These are phyloP conservation scores for Spilosoma lubricipeda DNA, from an alignment of 2,888 invertebrate genomes.

Conservation along the genomic window DNA sequence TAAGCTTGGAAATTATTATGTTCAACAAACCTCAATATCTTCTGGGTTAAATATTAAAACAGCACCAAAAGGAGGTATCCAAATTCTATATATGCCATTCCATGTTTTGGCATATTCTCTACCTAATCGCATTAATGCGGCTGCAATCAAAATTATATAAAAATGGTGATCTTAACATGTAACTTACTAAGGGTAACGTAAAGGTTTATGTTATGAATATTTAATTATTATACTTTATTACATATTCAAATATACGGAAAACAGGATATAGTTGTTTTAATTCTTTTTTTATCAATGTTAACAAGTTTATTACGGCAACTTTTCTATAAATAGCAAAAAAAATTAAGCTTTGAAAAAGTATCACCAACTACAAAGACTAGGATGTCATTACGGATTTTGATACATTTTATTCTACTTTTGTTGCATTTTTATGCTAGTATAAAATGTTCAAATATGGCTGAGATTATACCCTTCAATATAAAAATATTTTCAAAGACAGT, in stretches of 20 bases:
- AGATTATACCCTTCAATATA: no score
- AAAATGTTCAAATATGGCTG: background rate
- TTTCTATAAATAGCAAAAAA: background rate
- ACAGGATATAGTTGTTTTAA: background rate
- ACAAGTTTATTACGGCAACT: background rate
- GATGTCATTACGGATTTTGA: background rate
- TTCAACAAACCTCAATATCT: conserved; percentile 49
- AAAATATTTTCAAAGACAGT: no score
- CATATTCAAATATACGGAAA: background rate
- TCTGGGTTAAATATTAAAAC: conserved; percentile 52
- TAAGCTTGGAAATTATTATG: background rate
- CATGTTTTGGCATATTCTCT: conserved; percentile 55
- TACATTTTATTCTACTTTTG: background rate
- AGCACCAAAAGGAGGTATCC: conserved; percentile 52
- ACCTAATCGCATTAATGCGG: conserved; percentile 59
- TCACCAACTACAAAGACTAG: background rate
- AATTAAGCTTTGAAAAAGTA: background rate
- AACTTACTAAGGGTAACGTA: background rate
- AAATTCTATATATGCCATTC: conserved; percentile 63
- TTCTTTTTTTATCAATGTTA: background rate
- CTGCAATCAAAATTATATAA: conserved; percentile 40
- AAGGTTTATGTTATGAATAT: background rate
- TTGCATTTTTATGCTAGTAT: background rate
- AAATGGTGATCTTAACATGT: background rate
- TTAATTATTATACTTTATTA: background rate